phyloP scores from a whole-genome alignment of 2,888 invertebrate genomes.

The Ormyrus nitidulus region DNA sequence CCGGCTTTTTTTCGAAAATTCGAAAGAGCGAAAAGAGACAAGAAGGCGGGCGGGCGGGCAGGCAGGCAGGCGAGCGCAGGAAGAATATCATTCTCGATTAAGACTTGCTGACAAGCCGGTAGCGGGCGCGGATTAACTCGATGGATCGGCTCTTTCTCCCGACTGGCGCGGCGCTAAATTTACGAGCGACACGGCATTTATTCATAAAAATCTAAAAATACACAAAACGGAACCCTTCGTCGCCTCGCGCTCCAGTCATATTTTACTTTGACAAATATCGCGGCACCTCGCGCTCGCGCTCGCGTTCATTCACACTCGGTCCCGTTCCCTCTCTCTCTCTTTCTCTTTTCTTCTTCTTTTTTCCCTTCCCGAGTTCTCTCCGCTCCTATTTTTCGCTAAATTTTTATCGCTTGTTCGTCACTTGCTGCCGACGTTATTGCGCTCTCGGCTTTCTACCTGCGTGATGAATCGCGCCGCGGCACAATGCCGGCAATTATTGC shows the following conservation, averaged over 20 bases:
- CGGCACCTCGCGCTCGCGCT: constrained; percentile 16
- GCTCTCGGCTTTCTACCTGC: neutral
- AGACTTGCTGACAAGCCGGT: constrained; percentile 38
- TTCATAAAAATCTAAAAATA: constrained; percentile 56
- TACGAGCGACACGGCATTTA: constrained; percentile 51
- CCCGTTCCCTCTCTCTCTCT: neutral
- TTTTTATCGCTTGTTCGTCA: constrained; percentile 42
- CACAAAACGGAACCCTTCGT: constrained; percentile 39
- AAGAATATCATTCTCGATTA: constrained; percentile 43
- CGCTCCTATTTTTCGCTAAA: constrained; percentile 37
- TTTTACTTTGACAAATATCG: constrained; percentile 57
- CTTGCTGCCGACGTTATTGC: constrained; percentile 31
- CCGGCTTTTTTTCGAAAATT: neutral
- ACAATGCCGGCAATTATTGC: constrained; percentile 3
- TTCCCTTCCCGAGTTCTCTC: neutral
- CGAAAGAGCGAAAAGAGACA: neutral
- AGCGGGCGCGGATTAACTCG: constrained; percentile 41
- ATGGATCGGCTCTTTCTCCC: constrained; percentile 20
- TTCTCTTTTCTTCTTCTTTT: neutral
- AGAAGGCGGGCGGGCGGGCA: neutral
- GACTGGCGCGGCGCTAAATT: constrained; percentile 33
- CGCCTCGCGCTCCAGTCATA: constrained; percentile 36
- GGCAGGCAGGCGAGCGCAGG: neutral
- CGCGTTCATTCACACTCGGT: constrained; percentile 25
- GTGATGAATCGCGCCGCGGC: constrained; percentile 6